Percentiles rank a stretch among this genome's conserved stretches.
phyloP scores from a whole-genome alignment of 2,888 invertebrate species.

The Habrosyne pyritoides region DNA sequence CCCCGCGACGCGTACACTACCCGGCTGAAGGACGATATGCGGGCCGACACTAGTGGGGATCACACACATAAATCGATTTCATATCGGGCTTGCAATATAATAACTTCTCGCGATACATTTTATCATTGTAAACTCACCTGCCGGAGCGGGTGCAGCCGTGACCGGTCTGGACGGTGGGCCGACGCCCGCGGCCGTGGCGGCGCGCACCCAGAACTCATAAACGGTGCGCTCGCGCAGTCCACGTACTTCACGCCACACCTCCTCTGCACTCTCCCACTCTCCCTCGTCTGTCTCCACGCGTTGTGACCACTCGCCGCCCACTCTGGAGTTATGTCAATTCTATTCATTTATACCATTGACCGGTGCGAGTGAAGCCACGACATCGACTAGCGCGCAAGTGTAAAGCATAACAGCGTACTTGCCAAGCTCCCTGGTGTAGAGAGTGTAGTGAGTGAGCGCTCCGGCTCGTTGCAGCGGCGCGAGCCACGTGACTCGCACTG shows the following conservation, averaged over 20 bases:
- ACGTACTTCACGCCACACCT: conserved; percentile 85
- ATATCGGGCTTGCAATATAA: neutral
- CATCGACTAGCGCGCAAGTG: neutral
- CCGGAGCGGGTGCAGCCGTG: conserved; percentile 77
- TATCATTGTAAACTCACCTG: conserved; percentile 48
- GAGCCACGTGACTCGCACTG: conserved; percentile 92
- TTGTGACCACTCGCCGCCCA: conserved; percentile 67
- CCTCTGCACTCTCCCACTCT: conserved; percentile 29
- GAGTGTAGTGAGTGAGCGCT: conserved; percentile 89
- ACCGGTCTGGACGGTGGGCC: conserved; percentile 85
- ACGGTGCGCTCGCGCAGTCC: conserved; percentile 87
- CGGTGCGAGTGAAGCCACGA: neutral
- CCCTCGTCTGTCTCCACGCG: conserved; percentile 48
- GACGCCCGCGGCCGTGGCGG: conserved; percentile 84
- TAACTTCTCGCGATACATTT: neutral
- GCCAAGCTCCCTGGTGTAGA: conserved; percentile 88
- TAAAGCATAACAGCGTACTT: conserved; percentile 58
- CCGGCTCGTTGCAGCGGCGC: conserved; percentile 89
- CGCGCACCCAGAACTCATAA: conserved; percentile 93
- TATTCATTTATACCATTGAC: neutral
- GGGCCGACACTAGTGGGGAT: conserved; percentile 85
- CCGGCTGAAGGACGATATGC: conserved; percentile 90
- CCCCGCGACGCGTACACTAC: conserved; percentile 85
- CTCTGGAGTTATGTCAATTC: conserved; percentile 51
- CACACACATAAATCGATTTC: neutral